phyloP scores from a whole-genome alignment of 2,113 vertebrate genomes.

The Clarias macrocephalus region DNA sequence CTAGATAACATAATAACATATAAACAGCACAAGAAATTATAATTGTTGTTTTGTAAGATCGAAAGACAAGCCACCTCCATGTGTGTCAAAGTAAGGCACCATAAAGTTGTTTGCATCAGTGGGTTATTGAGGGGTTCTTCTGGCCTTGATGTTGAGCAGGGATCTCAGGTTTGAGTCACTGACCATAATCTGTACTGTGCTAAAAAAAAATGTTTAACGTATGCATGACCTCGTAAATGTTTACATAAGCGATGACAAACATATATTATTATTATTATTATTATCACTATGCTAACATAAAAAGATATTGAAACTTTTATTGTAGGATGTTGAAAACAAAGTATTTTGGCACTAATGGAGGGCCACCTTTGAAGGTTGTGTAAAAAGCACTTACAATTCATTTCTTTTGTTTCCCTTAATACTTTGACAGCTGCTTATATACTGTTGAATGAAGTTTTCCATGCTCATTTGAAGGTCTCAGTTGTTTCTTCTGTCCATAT shows the following conservation, averaged over 20 bases:
- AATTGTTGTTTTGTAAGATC: not conserved
- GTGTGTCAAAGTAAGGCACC: not conserved
- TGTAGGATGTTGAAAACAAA: conserved; percentile 73
- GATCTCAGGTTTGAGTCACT: conserved; percentile 70
- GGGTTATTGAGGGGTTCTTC: not conserved
- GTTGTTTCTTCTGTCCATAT: conserved; percentile 12
- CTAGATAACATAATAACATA: not conserved
- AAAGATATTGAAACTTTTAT: conserved; percentile 66
- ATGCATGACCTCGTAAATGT: conserved; percentile 81
- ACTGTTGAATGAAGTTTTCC: not conserved
- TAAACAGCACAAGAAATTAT: not conserved
- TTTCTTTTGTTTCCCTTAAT: not conserved
- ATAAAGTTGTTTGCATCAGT: not conserved
- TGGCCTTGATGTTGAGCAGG: conserved; percentile 35
- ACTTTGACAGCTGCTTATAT: conserved; percentile 61
- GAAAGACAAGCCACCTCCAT: no score
- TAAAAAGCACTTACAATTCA: conserved; percentile 51
- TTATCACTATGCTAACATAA: conserved; percentile 71
- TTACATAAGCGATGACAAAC: conserved; percentile 79
- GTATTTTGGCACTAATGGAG: conserved; percentile 67
- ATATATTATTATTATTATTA: conserved; percentile 60
- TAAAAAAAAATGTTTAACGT: conserved; percentile 77
- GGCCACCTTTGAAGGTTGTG: conserved; percentile 61
- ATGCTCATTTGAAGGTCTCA: conserved; percentile 14
- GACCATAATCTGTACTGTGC: conserved; percentile 70